Evolutionary conservation across 2,113 vertebrate species (phyloP).

Genomic region (Pelodiscus sinensis): DNA sequence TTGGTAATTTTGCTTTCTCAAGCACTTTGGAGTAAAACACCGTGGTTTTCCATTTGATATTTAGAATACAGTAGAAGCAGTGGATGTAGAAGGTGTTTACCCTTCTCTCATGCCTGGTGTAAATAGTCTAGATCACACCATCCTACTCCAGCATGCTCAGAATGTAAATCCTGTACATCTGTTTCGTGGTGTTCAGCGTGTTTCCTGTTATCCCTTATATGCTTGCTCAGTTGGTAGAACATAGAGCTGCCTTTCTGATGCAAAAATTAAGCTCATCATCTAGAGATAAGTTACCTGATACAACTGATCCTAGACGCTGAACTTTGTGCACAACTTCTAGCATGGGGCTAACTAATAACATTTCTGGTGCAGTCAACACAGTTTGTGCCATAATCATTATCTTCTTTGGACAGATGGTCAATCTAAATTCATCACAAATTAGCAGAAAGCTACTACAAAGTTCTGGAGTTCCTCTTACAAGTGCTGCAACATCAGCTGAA

Average conservation of each 20-base stretch:
- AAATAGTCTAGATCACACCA: not conserved
- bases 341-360: not conserved
- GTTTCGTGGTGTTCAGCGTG: not conserved
- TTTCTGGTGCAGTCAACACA: not conserved
- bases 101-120: not conserved
- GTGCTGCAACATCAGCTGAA: not conserved
- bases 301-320: not conserved
- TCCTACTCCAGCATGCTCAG: not conserved
- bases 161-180: not conserved
- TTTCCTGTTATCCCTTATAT: not conserved
- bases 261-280: not conserved
- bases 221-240: not conserved
- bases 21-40: not conserved
- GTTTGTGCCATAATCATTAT: not conserved
- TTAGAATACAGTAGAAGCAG: not conserved
- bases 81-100: not conserved
- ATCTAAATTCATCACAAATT: not conserved
- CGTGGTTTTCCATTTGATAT: not conserved
- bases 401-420: not conserved
- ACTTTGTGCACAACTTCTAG: not conserved
- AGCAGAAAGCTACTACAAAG: not conserved
- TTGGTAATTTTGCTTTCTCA: not conserved
- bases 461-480: not conserved
- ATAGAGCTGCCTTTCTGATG: not conserved
- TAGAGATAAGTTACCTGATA: not conserved